These are phyloP conservation scores for Brachionus calyciflorus DNA, from an alignment of 1,140 invertebrate species.

Conservation along the genomic window DNA sequence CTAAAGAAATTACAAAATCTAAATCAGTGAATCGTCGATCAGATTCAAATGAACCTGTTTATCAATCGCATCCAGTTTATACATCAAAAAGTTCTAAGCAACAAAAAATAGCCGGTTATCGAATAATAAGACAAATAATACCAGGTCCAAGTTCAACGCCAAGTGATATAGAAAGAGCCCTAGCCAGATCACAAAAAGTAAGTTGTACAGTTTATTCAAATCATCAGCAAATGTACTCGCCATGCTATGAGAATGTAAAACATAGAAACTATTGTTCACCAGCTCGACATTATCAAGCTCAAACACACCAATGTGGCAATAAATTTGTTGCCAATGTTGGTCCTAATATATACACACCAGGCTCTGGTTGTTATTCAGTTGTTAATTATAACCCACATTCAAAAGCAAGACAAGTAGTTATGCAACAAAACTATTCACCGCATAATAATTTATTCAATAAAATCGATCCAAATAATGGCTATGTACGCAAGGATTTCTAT, in stretches of 20 bases:
- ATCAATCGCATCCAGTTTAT: neutral
- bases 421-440: neutral
- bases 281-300: neutral
- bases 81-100: neutral
- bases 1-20: no score
- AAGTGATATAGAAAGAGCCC: constrained; percentile 12
- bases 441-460: constrained; percentile 1
- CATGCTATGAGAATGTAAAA: constrained; percentile 1
- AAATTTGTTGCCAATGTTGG: neutral
- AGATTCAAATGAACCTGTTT: constrained; percentile 2
- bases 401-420: neutral
- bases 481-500: constrained; percentile 5
- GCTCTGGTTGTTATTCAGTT: constrained; percentile 19
- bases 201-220: constrained; percentile 31
- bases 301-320: neutral
- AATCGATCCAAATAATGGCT: neutral
- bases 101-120: constrained; percentile 24
- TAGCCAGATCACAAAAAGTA: constrained; percentile 13
- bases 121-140: constrained; percentile 32
- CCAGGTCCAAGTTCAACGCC: constrained; percentile 12
- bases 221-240: neutral
- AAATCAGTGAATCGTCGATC: neutral
- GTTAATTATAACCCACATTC: constrained; percentile 12
- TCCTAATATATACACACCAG: neutral
- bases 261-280: neutral